Base-by-base conservation (phyloP, 2,888 invertebrate genomes). In the Clistopyga incitator region DNA sequence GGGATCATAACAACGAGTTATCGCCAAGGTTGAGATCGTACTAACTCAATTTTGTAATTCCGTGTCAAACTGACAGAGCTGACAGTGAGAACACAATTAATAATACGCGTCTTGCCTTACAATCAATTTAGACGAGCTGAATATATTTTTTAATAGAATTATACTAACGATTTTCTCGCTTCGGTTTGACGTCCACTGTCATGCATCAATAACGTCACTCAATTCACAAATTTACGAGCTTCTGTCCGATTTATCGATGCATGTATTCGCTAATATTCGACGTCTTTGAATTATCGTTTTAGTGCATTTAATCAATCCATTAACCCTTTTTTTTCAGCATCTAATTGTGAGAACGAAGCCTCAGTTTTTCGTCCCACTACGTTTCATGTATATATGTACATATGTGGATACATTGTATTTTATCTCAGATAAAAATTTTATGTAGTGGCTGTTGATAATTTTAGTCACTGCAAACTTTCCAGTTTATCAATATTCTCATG, bases 1-100 rank as follows among this genome's bases (percentile, higher is more conserved):
- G 15, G 67, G 38, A 78, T 25, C 54, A 38, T 54, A 77, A 67
- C 72, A 80, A 77, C 77, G 68, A n/a, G n/a, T n/a, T n/a, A 34
- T n/a, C 34, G 1, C 34, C 29, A 61, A 61, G 56, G 76, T 75
- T 42, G 6, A 8, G n/a, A 13, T 61, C 11, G 42, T 54, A 6
- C 10, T 38, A 47, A 50, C n/a, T 29, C 56, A 56, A 56, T 42
- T 59, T 71, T 54, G 10, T 13, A 42, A 70, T 68, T 56, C 20
- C 25, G 56, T 23, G 20, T 25, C 56, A 56, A 56, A 56, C 56
- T 23, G 54, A 23, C 54, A 54, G 23, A 54, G 23, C 20, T 25
- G 56, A 56, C 56, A 38, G 42, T 29, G 59, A 61, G 18, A 50
- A 6, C 15, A 50, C 18, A 23, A 47, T 50, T n/a, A 20, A 3